Percentiles rank a stretch among this genome's conserved stretches.
These are phyloP conservation scores for Tachysurus fulvidraco DNA, from an alignment of 2,113 vertebrate species.

Conservation along the genomic window DNA sequence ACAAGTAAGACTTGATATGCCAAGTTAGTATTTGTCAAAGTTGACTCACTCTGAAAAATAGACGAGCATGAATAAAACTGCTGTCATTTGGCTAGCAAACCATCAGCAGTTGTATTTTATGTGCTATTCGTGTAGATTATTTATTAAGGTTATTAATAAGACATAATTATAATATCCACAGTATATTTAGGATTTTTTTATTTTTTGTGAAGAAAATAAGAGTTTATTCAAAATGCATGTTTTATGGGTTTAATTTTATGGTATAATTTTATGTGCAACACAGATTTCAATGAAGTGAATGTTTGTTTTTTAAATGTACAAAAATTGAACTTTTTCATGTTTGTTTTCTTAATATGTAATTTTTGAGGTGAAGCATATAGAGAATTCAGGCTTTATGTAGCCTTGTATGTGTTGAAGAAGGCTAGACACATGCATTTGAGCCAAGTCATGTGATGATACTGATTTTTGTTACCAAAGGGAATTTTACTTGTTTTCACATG, in stretches of 20 bases:
- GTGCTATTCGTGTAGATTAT: neutral
- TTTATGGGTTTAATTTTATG: neutral
- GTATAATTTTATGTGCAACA: slow-evolving; percentile 22
- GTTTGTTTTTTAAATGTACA: neutral
- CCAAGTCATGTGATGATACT: neutral
- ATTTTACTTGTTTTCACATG: slow-evolving; percentile 1
- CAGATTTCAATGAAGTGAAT: slow-evolving; percentile 24
- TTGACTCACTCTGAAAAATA: neutral
- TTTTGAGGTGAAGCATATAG: neutral
- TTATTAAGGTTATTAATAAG: slow-evolving; percentile 7
- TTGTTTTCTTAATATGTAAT: neutral
- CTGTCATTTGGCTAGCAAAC: neutral
- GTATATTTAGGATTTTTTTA: neutral
- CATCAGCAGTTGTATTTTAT: neutral
- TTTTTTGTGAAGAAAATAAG: neutral
- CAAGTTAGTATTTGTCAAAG: neutral
- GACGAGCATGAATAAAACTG: neutral
- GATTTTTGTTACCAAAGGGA: neutral
- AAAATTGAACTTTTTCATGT: neutral
- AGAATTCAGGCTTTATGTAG: neutral
- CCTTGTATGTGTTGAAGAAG: slow-evolving; percentile 8
- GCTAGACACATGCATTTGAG: neutral
- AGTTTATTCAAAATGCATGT: slow-evolving; percentile 1
- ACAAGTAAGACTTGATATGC: neutral
- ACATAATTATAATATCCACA: neutral